Conservation (phyloP, 35 echinoderm and acorn worm species). For the Amphiura filiformis region DNA sequence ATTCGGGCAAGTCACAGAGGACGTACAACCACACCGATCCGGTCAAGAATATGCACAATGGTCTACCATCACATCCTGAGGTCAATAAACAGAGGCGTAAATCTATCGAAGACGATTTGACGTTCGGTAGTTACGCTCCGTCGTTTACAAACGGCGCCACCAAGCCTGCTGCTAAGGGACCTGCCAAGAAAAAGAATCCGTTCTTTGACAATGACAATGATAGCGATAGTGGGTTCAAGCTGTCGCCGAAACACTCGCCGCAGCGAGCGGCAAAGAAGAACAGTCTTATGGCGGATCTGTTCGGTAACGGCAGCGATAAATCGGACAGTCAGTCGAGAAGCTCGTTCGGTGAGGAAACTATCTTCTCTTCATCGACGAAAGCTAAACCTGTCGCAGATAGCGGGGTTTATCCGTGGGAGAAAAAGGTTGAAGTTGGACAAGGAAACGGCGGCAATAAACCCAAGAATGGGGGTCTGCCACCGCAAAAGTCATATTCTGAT, state of each 20-base stretch:
- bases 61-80: constrained; percentile 72
- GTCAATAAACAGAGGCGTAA: constrained; percentile 1
- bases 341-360: constrained; percentile 43
- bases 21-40: constrained; percentile 76
- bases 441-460: constrained; percentile 23
- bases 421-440: neutral
- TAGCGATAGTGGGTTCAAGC: constrained; percentile 17
- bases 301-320: constrained; percentile 31
- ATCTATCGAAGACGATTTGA: constrained; percentile 18
- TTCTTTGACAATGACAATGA: constrained; percentile 30
- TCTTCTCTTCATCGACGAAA: constrained; percentile 83
- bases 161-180: constrained; percentile 23
- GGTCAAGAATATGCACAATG: too few species aligned
- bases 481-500: constrained; percentile 45
- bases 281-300: constrained; percentile 31
- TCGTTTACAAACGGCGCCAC: constrained; percentile 56
- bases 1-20: constrained; percentile 59
- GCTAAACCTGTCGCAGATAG: constrained; percentile 83
- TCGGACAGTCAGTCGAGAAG: constrained; percentile 15
- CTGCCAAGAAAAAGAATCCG: constrained; percentile 31
- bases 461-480: constrained; percentile 29
- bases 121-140: constrained; percentile 89
- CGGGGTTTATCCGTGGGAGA: constrained; percentile 73
- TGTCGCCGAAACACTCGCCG: neutral
- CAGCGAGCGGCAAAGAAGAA: constrained; percentile 22